Evolutionary conservation across 2,797 vertebrate species (phyloP).

Genomic region (Xenentodon cancila): DNA sequence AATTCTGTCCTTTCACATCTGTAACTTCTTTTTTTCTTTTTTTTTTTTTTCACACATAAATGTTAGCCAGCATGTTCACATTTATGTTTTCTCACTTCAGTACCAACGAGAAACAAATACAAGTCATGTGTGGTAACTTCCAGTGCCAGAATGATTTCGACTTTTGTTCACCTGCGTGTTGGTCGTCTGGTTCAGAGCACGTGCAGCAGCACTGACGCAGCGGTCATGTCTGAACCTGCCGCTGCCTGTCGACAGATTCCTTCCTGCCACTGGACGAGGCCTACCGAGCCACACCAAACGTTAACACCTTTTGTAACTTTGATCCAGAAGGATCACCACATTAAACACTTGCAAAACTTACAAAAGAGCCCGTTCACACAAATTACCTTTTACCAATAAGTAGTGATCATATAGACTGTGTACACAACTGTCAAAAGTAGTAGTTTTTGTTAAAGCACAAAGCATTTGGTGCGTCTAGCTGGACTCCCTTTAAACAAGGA

Average conservation of each 20-base stretch:
- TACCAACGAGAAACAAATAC: neutral
- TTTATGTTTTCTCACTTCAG: slow-evolving; percentile 6
- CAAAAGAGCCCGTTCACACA: too few relatives aligned
- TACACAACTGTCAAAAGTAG: too few relatives aligned
- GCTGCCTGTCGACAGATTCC: slow-evolving; percentile 45
- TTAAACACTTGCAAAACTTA: neutral
- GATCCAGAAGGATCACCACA: neutral
- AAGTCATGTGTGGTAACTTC: neutral
- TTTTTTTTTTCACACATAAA: slow-evolving; percentile 12
- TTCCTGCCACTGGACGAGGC: slow-evolving; percentile 33
- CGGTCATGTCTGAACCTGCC: slow-evolving; percentile 63
- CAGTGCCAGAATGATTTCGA: too few relatives aligned
- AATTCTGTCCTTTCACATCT: slow-evolving; percentile 3
- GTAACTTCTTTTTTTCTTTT: slow-evolving; percentile 14
- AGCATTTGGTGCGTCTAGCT: too few relatives aligned
- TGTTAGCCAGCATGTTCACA: slow-evolving; percentile 6
- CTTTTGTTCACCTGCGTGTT: too few relatives aligned
- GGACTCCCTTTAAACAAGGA: too few relatives aligned
- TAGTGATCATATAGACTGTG: too few relatives aligned
- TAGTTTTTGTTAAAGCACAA: too few relatives aligned
- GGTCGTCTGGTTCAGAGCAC: too few relatives aligned
- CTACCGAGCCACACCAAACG: neutral
- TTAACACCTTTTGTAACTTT: neutral
- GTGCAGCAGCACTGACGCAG: slow-evolving; percentile 14
- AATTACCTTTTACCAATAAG: too few relatives aligned